Evolutionary conservation across 1,140 invertebrate species (phyloP).

Genomic region (Dendrolimus kikuchii): DNA sequence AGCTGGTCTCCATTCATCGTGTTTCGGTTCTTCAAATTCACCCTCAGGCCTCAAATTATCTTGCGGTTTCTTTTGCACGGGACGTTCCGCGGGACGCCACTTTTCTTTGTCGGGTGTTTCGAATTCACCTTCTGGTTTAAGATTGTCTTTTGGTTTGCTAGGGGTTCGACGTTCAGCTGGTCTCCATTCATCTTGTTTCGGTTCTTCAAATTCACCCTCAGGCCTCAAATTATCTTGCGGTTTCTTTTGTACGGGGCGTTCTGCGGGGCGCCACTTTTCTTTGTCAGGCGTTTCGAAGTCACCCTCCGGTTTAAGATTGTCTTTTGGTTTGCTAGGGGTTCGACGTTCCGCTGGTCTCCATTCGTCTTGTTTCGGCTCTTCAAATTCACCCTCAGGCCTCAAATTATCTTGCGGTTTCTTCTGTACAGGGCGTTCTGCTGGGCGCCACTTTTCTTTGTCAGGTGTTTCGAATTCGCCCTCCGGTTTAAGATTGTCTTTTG

Average conservation of each 20-base stretch:
- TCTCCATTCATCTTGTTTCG: slow-evolving; percentile 43
- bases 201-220: slow-evolving; percentile 67
- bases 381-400: slow-evolving; percentile 77
- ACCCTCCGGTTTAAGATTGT: slow-evolving; percentile 7
- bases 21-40: slow-evolving; percentile 65
- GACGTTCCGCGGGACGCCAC: slow-evolving; percentile 70
- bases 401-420: slow-evolving; percentile 70
- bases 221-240: slow-evolving; percentile 30
- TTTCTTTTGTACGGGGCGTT: slow-evolving; percentile 31
- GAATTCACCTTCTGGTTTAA: slow-evolving; percentile 75
- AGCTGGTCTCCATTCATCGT: slow-evolving; percentile 50
- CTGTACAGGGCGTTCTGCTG: slow-evolving; percentile 55
- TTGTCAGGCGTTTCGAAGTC: slow-evolving; percentile 6
- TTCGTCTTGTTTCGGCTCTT: slow-evolving; percentile 51
- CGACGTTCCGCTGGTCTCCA: slow-evolving; percentile 12
- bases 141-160: slow-evolving; percentile 46
- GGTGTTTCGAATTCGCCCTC: slow-evolving; percentile 77
- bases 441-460: slow-evolving; percentile 55
- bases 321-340: slow-evolving; percentile 6
- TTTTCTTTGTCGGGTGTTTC: slow-evolving; percentile 55
- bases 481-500: slow-evolving; percentile 73
- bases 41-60: slow-evolving; percentile 76
- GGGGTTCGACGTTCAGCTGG: slow-evolving; percentile 58
- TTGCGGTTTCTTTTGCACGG: slow-evolving; percentile 58
- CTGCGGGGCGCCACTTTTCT: slow-evolving; percentile 16